Conservation (phyloP, 2,888 invertebrate species). For the Ormyrus rosae region DNA sequence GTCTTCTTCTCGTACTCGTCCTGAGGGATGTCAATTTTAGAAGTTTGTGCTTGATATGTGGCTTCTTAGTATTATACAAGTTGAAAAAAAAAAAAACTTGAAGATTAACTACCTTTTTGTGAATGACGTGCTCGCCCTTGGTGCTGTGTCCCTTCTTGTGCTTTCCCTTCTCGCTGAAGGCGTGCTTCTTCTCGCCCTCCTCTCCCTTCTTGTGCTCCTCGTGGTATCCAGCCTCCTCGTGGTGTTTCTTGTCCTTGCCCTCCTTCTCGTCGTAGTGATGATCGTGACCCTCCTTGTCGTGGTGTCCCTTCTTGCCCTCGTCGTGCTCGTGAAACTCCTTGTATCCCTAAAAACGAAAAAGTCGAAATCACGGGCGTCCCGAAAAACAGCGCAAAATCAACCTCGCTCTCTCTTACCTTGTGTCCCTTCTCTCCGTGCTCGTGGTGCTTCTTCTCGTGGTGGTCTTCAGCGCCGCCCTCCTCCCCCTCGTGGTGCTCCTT, state of each 20-base stretch:
- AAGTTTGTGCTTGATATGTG: not conserved
- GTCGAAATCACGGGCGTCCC: too few species aligned
- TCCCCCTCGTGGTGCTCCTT: conserved; percentile 9
- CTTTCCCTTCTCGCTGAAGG: conserved; percentile 73
- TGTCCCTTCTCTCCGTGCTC: conserved; percentile 52
- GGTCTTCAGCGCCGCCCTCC: conserved; percentile 31
- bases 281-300: conserved; percentile 82
- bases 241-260: conserved; percentile 80
- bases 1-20: conserved; percentile 86
- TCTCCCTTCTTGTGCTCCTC: conserved; percentile 82
- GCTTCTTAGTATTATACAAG: too few species aligned
- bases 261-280: conserved; percentile 82
- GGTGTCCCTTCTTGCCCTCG: conserved; percentile 78
- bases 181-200: conserved; percentile 76
- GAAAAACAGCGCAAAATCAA: too few species aligned
- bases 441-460: conserved; percentile 50
- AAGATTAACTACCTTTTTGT: conserved; percentile 71
- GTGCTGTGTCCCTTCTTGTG: conserved; percentile 76
- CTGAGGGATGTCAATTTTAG: conserved; percentile 56
- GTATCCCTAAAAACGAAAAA: conserved; percentile 58
- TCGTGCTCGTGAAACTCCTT: conserved; percentile 70
- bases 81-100: too few species aligned
- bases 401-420: conserved; percentile 58
- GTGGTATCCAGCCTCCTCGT: conserved; percentile 81
- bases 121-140: conserved; percentile 76